Conservation (phyloP, 2,888 invertebrate species). For the Xanthia togata region DNA sequence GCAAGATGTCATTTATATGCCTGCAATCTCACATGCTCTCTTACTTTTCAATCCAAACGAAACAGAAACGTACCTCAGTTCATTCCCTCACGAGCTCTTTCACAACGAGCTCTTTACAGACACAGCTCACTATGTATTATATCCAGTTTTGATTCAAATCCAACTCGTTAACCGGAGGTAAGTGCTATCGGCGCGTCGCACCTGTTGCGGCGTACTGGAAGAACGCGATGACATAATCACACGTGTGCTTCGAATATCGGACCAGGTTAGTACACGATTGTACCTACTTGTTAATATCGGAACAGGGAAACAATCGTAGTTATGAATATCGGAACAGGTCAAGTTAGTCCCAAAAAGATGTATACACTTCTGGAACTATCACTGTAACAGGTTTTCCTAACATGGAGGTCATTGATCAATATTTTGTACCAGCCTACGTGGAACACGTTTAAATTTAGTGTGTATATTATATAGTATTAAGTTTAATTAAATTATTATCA, state of each 20-base stretch:
- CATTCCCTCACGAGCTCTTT: not conserved
- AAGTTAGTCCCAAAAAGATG: not conserved
- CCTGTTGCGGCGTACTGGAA: slow-evolving; percentile 42
- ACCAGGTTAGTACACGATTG: not conserved
- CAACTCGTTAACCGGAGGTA: not conserved
- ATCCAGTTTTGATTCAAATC: slow-evolving; percentile 6
- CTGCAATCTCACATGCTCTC: not conserved
- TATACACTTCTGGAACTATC: not conserved
- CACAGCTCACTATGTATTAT: not conserved
- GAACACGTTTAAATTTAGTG: too few species aligned
- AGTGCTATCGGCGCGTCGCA: slow-evolving; percentile 17
- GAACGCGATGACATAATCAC: not conserved
- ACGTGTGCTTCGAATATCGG: slow-evolving; percentile 3
- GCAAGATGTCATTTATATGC: not conserved
- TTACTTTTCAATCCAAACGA: not conserved
- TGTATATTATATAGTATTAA: too few species aligned
- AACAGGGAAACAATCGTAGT: not conserved
- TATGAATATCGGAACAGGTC: not conserved
- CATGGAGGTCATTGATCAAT: too few species aligned
- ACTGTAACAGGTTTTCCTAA: too few species aligned
- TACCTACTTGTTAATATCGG: not conserved
- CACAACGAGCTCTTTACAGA: not conserved
- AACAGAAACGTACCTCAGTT: not conserved
- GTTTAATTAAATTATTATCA: too few species aligned
- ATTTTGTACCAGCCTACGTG: too few species aligned